These are phyloP conservation scores for Diadophis punctatus DNA, from an alignment of 2,113 vertebrate species.

Conservation along the genomic window DNA sequence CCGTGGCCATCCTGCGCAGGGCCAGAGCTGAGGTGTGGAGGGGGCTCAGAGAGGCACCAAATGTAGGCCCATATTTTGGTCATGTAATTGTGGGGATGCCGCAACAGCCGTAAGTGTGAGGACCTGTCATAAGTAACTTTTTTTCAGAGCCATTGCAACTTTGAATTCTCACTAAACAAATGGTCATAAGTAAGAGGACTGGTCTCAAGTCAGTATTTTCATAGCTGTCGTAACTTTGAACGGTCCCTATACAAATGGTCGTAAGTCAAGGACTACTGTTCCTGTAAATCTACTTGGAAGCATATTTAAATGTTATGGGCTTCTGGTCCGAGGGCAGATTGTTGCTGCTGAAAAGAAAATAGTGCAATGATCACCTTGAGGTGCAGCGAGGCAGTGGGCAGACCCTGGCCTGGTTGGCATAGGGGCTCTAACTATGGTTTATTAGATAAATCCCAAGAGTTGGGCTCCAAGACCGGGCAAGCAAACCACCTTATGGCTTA, in stretches of 20 bases:
- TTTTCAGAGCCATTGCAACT: neutral
- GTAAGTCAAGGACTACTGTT: neutral
- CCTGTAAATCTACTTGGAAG: neutral
- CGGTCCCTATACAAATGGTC: neutral
- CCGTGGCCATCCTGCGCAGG: neutral
- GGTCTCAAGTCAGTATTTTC: neutral
- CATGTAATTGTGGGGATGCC: no score
- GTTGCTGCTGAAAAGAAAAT: neutral
- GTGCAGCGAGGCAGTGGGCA: neutral
- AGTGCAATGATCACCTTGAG: rapidly evolving
- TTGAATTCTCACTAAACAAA: no score
- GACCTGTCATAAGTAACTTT: neutral
- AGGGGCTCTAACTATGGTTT: neutral
- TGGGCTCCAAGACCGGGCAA: neutral
- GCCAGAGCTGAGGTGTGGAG: neutral
- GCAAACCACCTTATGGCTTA: neutral
- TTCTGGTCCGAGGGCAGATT: neutral
- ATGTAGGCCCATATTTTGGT: no score
- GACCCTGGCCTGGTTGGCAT: neutral
- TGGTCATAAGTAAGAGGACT: neutral
- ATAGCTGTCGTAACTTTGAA: neutral
- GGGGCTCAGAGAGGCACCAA: neutral
- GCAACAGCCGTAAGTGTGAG: neutral
- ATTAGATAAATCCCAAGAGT: neutral
- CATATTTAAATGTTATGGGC: neutral